A percentile compares a stretch with the other conserved stretches of the same genome.
phyloP scores from a whole-genome alignment of 2,113 vertebrate species.

The Hippocampus comes region DNA sequence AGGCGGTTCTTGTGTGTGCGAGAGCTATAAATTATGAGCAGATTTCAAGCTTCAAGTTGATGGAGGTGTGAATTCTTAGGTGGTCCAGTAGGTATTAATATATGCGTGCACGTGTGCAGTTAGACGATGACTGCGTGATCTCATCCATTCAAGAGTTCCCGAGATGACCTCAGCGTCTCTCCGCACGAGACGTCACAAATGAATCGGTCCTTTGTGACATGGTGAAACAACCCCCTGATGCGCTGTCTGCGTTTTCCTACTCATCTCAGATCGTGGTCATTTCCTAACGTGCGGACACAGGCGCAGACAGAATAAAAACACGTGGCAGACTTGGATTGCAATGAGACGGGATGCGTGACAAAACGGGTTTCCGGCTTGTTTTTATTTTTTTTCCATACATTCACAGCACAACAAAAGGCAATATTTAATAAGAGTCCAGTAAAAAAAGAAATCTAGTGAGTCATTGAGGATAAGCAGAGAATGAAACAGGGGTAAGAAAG shows the following conservation, averaged over 20 bases:
- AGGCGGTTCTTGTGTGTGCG: slow-evolving; percentile 43
- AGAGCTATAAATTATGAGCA: slow-evolving; percentile 68
- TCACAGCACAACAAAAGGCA: neutral
- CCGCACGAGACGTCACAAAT: slow-evolving; percentile 60
- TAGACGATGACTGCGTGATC: slow-evolving; percentile 39
- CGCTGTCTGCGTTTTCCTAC: slow-evolving; percentile 48
- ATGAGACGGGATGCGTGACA: neutral
- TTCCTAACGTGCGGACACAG: slow-evolving; percentile 12
- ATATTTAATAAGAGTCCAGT: neutral
- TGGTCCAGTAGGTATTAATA: slow-evolving; percentile 24
- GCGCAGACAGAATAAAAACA: slow-evolving; percentile 19
- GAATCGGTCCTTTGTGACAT: slow-evolving; percentile 65
- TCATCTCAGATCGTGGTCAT: slow-evolving; percentile 26
- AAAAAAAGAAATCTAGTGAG: neutral
- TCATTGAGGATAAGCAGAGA: too few species aligned
- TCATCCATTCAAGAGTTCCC: slow-evolving; percentile 62
- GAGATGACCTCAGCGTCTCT: slow-evolving; percentile 68
- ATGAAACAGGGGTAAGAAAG: neutral
- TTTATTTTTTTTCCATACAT: neutral
- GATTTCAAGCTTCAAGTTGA: slow-evolving; percentile 50
- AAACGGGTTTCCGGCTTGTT: too few species aligned
- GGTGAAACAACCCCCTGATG: slow-evolving; percentile 35
- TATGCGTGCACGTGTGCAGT: slow-evolving; percentile 11
- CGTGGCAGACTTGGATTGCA: neutral
- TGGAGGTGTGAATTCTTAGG: slow-evolving; percentile 60